These are phyloP conservation scores for Scaptomyza flava DNA, from an alignment of 2,888 invertebrate species.

Conservation along the genomic window DNA sequence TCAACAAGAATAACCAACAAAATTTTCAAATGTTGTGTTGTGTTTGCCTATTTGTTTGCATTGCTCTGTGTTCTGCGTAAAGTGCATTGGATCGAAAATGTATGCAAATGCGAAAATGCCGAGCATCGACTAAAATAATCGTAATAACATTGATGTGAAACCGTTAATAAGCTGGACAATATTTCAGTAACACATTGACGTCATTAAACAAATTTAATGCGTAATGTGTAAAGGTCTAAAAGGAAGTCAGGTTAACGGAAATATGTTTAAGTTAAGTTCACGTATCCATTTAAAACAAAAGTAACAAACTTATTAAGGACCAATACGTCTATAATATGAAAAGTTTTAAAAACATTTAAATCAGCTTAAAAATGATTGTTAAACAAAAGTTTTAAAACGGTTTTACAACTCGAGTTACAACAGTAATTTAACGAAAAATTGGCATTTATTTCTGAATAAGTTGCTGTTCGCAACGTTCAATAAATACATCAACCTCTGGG, in stretches of 20 bases:
- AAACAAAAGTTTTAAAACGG: neutral
- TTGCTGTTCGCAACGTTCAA: neutral
- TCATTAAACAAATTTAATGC: neutral
- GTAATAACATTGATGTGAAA: constrained; percentile 34
- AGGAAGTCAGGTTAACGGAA: too few species aligned
- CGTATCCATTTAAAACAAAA: neutral
- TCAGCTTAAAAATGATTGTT: neutral
- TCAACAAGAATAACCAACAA: constrained; percentile 11
- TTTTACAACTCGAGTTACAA: neutral
- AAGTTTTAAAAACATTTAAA: neutral
- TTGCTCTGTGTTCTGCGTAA: constrained; percentile 35
- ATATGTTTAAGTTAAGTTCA: too few species aligned
- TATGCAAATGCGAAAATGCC: constrained; percentile 61
- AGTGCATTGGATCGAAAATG: constrained; percentile 56
- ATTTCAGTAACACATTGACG: neutral
- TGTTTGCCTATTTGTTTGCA: constrained; percentile 50
- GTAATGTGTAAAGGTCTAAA: neutral
- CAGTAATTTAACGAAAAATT: neutral
- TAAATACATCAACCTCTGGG: constrained; percentile 6
- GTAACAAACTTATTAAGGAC: too few species aligned
- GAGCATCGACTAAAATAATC: constrained; percentile 33
- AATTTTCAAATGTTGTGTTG: constrained; percentile 17
- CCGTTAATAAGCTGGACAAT: constrained; percentile 13
- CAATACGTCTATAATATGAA: too few species aligned
- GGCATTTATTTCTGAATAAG: neutral